A percentile compares a stretch with the other conserved stretches of the same genome.
phyloP scores from a whole-genome alignment of 2,888 invertebrate species.

The Dolomedes plantarius region DNA sequence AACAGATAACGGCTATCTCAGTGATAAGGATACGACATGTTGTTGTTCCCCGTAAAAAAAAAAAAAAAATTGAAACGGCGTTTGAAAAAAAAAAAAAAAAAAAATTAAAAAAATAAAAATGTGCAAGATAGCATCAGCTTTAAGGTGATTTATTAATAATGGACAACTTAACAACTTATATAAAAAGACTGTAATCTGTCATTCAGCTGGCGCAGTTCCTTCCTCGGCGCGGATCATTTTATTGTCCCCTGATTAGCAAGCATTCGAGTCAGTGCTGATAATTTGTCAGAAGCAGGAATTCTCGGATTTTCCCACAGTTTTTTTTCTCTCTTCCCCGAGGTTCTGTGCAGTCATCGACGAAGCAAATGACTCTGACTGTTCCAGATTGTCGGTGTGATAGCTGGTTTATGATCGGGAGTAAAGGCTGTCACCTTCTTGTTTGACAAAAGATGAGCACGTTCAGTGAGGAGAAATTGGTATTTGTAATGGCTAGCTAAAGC shows the following conservation, averaged over 20 bases:
- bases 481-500: too few relatives aligned
- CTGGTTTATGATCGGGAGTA: too few relatives aligned
- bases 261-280: neutral
- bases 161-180: slow-evolving; percentile 62
- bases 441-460: too few relatives aligned
- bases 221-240: slow-evolving; percentile 15
- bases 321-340: too few relatives aligned
- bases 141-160: slow-evolving; percentile 64
- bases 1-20: slow-evolving; percentile 42
- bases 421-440: too few relatives aligned
- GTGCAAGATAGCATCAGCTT: slow-evolving; percentile 42
- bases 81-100: neutral
- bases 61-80: slow-evolving; percentile 11
- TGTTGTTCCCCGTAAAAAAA: slow-evolving; percentile 12
- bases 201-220: slow-evolving; percentile 20
- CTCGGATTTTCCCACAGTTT: too few relatives aligned
- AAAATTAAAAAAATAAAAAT: neutral
- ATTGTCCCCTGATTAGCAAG: neutral
- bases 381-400: too few relatives aligned
- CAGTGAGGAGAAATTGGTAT: too few relatives aligned
- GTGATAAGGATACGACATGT: slow-evolving; percentile 30
- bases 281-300: neutral
- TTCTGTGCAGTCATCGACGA: too few relatives aligned
- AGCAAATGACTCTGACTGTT: too few relatives aligned
- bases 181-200: slow-evolving; percentile 52